These are phyloP conservation scores for Myopa testacea DNA, from an alignment of 2,888 invertebrate genomes.

Conservation along the genomic window DNA sequence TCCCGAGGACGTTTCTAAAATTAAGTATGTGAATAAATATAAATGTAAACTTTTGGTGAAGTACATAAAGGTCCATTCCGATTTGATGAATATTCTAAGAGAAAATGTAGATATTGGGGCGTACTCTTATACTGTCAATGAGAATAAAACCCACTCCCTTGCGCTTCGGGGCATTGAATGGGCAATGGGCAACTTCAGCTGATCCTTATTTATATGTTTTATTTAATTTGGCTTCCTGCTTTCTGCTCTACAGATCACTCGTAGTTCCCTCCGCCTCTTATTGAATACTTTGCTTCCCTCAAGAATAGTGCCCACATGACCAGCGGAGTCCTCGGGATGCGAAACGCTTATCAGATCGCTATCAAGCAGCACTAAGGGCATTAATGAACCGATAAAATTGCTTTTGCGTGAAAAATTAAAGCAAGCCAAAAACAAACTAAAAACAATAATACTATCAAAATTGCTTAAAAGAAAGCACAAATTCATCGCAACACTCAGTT, in stretches of 20 bases:
- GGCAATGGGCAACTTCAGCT: too few species aligned
- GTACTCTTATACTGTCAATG: too few species aligned
- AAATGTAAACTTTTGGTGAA: too few species aligned
- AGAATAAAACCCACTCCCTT: too few species aligned
- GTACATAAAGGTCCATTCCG: too few species aligned
- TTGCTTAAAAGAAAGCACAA: constrained; percentile 55
- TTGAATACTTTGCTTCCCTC: background rate
- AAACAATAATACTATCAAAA: constrained; percentile 47
- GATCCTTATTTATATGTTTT: background rate
- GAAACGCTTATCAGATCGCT: constrained; percentile 19
- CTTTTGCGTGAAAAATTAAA: constrained; percentile 23
- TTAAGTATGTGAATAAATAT: too few species aligned
- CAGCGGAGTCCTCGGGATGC: background rate
- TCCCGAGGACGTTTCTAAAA: too few species aligned
- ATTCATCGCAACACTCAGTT: constrained; percentile 57
- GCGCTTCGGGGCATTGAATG: too few species aligned
- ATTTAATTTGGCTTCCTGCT: background rate
- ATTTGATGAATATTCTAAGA: too few species aligned
- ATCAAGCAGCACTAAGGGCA: background rate
- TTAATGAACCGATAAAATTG: background rate
- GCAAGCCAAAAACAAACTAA: constrained; percentile 19
- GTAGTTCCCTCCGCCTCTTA: too few species aligned
- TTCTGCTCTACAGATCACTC: too few species aligned
- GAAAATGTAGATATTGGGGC: too few species aligned
- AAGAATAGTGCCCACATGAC: background rate